Evolutionary conservation across 2,888 invertebrate species (phyloP).

Genomic region (Drosophila dives): DNA sequence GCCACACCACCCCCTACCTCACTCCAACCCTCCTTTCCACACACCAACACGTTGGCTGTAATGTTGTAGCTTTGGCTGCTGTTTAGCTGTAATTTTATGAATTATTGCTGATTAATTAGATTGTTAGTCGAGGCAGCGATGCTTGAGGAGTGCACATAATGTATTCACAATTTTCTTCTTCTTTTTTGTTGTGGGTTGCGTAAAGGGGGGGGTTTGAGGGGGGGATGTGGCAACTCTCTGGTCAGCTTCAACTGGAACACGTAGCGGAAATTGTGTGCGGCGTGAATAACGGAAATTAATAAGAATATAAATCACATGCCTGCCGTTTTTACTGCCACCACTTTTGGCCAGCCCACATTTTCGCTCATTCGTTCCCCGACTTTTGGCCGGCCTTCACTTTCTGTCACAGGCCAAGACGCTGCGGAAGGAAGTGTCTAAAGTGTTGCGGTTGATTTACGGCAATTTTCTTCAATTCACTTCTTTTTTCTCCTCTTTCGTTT

Average conservation of each 20-base stretch:
- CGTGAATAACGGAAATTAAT: slow-evolving; percentile 74
- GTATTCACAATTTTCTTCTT: slow-evolving; percentile 35
- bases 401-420: slow-evolving; percentile 54
- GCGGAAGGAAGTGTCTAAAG: slow-evolving; percentile 66
- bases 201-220: background rate
- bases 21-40: too few relatives aligned
- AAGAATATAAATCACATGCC: slow-evolving; percentile 71
- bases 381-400: slow-evolving; percentile 42
- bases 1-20: slow-evolving; percentile 38
- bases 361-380: slow-evolving; percentile 16
- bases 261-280: slow-evolving; percentile 68
- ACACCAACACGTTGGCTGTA: slow-evolving; percentile 9
- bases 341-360: slow-evolving; percentile 25
- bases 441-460: slow-evolving; percentile 70
- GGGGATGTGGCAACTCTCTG: slow-evolving; percentile 13
- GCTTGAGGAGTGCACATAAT: slow-evolving; percentile 43
- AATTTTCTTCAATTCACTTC: slow-evolving; percentile 23
- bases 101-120: slow-evolving; percentile 73
- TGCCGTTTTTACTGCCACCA: slow-evolving; percentile 47
- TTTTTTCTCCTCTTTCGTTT: background rate
- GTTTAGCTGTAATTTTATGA: slow-evolving; percentile 67
- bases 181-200: background rate
- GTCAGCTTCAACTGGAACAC: slow-evolving; percentile 50
- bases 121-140: slow-evolving; percentile 56
- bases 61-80: slow-evolving; percentile 28